Evolutionary conservation across 2,113 vertebrate species (phyloP).

Genomic region (Oreamnos americanus): DNA sequence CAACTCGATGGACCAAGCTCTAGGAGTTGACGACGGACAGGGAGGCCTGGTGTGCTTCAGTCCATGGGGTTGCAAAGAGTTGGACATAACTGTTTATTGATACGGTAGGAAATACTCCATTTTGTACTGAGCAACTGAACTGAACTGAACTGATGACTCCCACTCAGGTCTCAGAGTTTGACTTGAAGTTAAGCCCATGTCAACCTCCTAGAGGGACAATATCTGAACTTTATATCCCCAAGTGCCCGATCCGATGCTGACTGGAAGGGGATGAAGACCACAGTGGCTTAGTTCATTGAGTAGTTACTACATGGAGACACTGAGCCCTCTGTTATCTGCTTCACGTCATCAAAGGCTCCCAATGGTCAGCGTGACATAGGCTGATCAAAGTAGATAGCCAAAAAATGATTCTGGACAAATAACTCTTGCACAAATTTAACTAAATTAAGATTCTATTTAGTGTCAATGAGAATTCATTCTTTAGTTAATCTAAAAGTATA

Average conservation of each 20-base stretch:
- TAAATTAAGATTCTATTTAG: background rate
- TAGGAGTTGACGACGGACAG: background rate
- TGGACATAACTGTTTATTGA: background rate
- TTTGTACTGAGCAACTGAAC: background rate
- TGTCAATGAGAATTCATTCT: background rate
- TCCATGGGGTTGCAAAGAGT: background rate
- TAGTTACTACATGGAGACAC: background rate
- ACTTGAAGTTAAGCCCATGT: background rate
- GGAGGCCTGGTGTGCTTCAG: background rate
- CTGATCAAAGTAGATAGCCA: background rate
- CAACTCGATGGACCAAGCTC: background rate
- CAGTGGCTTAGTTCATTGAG: background rate
- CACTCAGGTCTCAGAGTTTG: background rate
- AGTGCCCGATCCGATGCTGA: background rate
- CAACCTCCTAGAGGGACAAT: background rate
- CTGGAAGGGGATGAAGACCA: background rate
- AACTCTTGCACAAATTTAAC: background rate
- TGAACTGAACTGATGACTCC: background rate
- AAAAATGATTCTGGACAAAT: background rate
- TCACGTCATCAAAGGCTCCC: background rate
- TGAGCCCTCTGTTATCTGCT: background rate
- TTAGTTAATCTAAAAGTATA: background rate
- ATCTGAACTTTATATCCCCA: background rate
- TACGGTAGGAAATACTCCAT: no score
- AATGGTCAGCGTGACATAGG: accelerated